phyloP scores from a whole-genome alignment of 2,888 invertebrate genomes.

The Griposia aprilina region DNA sequence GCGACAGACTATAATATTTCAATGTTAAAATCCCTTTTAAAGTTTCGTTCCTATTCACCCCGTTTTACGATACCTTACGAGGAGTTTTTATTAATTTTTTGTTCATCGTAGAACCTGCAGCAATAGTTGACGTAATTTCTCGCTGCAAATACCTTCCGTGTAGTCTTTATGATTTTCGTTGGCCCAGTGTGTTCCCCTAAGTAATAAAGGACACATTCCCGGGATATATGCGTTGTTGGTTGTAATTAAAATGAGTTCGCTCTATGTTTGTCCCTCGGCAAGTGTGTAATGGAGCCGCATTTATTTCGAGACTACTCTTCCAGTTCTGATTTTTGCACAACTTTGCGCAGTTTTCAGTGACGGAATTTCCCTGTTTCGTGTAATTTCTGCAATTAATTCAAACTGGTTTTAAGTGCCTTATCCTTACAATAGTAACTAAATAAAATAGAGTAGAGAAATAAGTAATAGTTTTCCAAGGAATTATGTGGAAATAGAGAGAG shows the following conservation, averaged over 20 bases:
- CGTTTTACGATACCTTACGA: neutral
- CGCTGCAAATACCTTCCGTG: neutral
- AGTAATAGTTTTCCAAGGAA: neutral
- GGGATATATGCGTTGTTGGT: conserved; percentile 41
- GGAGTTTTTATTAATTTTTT: conserved; percentile 1
- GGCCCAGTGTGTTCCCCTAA: conserved; percentile 21
- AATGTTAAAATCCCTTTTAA: too few species aligned
- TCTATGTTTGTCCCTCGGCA: conserved; percentile 39
- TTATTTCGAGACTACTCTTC: conserved; percentile 36
- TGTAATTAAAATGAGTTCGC: conserved; percentile 65
- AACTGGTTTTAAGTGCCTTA: neutral
- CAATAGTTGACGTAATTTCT: conserved; percentile 15
- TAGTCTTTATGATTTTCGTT: conserved; percentile 38
- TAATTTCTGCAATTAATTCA: neutral
- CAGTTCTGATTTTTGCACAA: conserved; percentile 45
- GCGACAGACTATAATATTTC: too few species aligned
- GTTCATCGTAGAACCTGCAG: neutral
- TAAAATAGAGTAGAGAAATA: neutral
- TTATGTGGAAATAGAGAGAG: neutral
- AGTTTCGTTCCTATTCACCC: too few species aligned
- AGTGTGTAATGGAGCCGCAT: conserved; percentile 46
- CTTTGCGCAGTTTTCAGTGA: conserved; percentile 1
- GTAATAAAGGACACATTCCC: conserved; percentile 63
- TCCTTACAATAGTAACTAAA: neutral
- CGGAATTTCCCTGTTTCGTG: conserved; percentile 4